These are phyloP conservation scores for Lepus oiostolus DNA, from an alignment of 2,797 vertebrate species.

Conservation along the genomic window DNA sequence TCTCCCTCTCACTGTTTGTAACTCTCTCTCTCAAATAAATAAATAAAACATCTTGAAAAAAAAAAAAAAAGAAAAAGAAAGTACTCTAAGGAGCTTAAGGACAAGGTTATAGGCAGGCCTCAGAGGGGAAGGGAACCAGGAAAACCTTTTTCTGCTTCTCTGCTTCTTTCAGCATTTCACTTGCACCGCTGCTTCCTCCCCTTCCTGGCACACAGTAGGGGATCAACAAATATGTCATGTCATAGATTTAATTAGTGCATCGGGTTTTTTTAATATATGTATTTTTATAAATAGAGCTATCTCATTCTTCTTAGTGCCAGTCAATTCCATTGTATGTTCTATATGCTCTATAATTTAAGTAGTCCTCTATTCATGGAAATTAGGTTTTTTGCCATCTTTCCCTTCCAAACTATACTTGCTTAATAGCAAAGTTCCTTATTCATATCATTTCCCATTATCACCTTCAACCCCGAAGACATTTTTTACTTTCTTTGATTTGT, in stretches of 20 bases:
- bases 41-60: too few species aligned
- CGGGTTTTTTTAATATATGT: neutral
- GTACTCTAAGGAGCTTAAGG: slow-evolving; percentile 8
- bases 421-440: slow-evolving; percentile 50
- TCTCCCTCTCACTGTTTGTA: too few species aligned
- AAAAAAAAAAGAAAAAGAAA: slow-evolving; percentile 27
- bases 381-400: slow-evolving; percentile 44
- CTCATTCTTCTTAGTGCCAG: slow-evolving; percentile 26
- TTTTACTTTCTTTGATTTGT: slow-evolving; percentile 63
- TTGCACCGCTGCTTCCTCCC: neutral
- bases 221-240: neutral
- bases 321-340: neutral
- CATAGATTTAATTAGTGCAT: slow-evolving; percentile 17
- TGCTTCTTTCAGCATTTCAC: slow-evolving; percentile 6
- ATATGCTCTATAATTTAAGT: slow-evolving; percentile 7
- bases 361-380: slow-evolving; percentile 15
- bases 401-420: neutral
- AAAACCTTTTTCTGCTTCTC: neutral
- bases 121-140: slow-evolving; percentile 7
- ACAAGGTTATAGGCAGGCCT: neutral
- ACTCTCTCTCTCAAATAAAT: too few species aligned
- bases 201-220: neutral
- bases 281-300: slow-evolving; percentile 25
- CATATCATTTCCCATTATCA: slow-evolving; percentile 46
- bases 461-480: slow-evolving; percentile 31